phyloP scores from a whole-genome alignment of 2,888 invertebrate species.

The Melolontha melolontha region DNA sequence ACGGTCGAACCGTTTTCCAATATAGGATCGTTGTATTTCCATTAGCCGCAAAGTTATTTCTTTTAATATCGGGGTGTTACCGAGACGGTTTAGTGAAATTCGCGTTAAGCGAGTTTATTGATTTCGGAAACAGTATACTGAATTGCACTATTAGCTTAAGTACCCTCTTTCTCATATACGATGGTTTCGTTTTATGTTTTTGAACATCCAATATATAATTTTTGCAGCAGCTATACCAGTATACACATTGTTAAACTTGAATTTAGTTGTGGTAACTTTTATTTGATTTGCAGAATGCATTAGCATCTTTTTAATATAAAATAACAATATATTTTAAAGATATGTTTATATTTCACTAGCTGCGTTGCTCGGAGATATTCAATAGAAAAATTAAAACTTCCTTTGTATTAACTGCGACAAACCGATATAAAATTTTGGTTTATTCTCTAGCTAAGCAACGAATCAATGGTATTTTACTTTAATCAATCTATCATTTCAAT shows the following conservation, averaged over 20 bases:
- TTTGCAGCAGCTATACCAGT: background rate
- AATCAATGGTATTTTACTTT: too few relatives aligned
- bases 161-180: conserved; percentile 21
- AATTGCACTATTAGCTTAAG: conserved; percentile 36
- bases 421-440: too few relatives aligned
- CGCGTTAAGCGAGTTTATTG: conserved; percentile 36
- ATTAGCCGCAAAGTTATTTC: conserved; percentile 33
- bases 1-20: conserved; percentile 14
- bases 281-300: too few relatives aligned
- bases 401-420: too few relatives aligned
- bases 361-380: too few relatives aligned
- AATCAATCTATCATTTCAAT: too few relatives aligned
- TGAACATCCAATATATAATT: background rate
- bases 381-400: too few relatives aligned
- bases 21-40: conserved; percentile 30
- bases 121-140: conserved; percentile 35
- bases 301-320: too few relatives aligned
- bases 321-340: too few relatives aligned
- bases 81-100: conserved; percentile 26
- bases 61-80: conserved; percentile 32
- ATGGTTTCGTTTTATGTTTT: conserved; percentile 10
- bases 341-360: too few relatives aligned
- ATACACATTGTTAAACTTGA: background rate
- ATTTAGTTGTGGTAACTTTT: too few relatives aligned
- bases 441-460: too few relatives aligned